Conservation (phyloP, 92 coral and sea anemone genomes). For the Muricea muricata region DNA sequence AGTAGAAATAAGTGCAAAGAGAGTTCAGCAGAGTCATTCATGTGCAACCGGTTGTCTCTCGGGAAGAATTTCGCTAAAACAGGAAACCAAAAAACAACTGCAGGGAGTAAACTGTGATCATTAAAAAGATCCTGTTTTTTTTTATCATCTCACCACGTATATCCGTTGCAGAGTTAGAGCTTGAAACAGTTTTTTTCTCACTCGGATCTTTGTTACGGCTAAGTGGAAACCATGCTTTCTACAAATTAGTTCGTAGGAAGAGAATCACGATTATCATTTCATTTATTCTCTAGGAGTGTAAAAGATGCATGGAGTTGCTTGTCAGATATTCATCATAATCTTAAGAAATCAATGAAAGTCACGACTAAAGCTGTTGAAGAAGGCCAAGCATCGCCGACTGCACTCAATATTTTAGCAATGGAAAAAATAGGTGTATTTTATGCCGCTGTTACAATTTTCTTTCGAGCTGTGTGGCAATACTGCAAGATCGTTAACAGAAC, state of each 20-base stretch:
- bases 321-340: conserved; percentile 84
- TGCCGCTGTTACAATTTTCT: conserved; percentile 81
- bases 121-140: no score
- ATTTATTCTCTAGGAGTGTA: conserved; percentile 65
- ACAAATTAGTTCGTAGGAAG: background rate
- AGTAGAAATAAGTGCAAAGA: no score
- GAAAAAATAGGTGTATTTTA: conserved; percentile 92
- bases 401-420: conserved; percentile 40
- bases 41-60: no score
- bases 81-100: no score
- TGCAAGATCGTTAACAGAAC: conserved; percentile 86
- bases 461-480: conserved; percentile 97
- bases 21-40: no score
- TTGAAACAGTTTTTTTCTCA: no score
- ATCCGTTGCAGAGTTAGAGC: no score
- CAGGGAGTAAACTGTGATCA: no score
- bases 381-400: conserved; percentile 35
- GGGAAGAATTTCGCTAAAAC: no score
- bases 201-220: no score
- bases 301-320: conserved; percentile 89
- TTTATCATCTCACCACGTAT: no score
- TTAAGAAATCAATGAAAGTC: conserved; percentile 87
- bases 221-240: no score
- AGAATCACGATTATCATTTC: background rate
- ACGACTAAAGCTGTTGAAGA: conserved; percentile 65